These are phyloP conservation scores for Alitta virens DNA, from an alignment of 2,888 invertebrate species.

Conservation along the genomic window DNA sequence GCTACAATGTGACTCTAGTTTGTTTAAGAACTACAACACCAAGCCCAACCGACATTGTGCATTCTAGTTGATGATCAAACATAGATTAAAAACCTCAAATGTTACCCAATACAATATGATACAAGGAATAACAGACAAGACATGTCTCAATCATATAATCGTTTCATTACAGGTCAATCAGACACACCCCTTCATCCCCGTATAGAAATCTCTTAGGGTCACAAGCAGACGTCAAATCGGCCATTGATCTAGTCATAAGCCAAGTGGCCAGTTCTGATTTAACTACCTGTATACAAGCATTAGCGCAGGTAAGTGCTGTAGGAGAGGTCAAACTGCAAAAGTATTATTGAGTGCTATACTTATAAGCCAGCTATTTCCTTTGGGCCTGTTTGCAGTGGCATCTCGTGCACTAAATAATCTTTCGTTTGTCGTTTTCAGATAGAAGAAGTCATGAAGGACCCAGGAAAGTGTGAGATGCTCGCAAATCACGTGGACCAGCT, in stretches of 20 bases:
- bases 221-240: constrained; percentile 51
- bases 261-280: constrained; percentile 67
- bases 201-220: constrained; percentile 35
- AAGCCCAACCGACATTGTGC: no score
- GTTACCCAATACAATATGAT: no score
- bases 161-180: constrained; percentile 6
- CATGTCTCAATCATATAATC: background rate
- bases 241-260: constrained; percentile 62
- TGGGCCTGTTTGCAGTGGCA: no score
- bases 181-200: constrained; percentile 42
- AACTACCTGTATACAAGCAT: constrained; percentile 65
- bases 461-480: constrained; percentile 54
- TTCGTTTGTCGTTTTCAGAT: constrained; percentile 58
- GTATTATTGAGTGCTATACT: no score
- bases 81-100: background rate
- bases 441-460: constrained; percentile 65
- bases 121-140: no score
- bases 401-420: no score
- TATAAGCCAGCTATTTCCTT: no score
- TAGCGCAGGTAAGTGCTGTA: constrained; percentile 60
- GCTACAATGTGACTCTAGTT: no score
- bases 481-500: constrained; percentile 68
- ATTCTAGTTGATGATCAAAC: no score
- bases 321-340: no score
- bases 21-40: no score